Conservation (phyloP, 2,888 invertebrate genomes). For the Eilema sororculum region DNA sequence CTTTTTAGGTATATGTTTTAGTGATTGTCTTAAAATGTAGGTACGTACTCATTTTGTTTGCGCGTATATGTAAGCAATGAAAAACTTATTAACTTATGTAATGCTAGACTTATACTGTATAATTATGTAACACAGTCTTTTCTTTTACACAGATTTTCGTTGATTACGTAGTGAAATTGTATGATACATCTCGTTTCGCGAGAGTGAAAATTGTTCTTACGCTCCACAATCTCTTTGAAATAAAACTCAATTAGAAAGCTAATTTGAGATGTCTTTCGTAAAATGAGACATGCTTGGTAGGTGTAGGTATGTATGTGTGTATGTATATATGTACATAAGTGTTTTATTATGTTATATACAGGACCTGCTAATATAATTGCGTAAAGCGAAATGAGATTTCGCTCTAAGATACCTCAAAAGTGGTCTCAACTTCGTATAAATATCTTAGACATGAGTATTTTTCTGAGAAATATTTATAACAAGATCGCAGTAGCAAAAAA, state of each 20-base stretch:
- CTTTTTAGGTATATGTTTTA: too few species aligned
- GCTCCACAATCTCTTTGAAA: conserved; percentile 58
- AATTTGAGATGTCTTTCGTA: conserved; percentile 50
- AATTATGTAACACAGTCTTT: neutral
- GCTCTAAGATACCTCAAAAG: conserved; percentile 19
- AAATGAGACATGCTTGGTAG: conserved; percentile 11
- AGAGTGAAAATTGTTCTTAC: conserved; percentile 66
- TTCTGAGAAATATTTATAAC: conserved; percentile 28
- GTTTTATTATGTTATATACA: conserved; percentile 43
- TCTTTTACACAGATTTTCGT: neutral
- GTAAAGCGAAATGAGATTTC: conserved; percentile 35
- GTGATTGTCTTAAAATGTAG: too few species aligned
- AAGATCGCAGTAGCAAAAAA: conserved; percentile 19
- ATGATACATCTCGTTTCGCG: conserved; percentile 57
- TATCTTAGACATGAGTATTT: conserved; percentile 15
- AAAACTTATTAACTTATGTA: neutral
- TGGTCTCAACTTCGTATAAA: conserved; percentile 21
- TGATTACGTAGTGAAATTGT: conserved; percentile 42
- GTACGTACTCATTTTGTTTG: neutral
- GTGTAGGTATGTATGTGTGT: conserved; percentile 18
- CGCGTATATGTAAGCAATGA: neutral
- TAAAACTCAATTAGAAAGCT: conserved; percentile 62
- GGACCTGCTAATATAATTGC: conserved; percentile 33
- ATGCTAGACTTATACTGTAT: neutral
- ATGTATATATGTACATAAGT: conserved; percentile 26